A percentile compares a stretch with the other conserved stretches of the same genome.
These are phyloP conservation scores for Cyphomyrus discorhynchus DNA, from an alignment of 2,113 vertebrate genomes.

Conservation along the genomic window DNA sequence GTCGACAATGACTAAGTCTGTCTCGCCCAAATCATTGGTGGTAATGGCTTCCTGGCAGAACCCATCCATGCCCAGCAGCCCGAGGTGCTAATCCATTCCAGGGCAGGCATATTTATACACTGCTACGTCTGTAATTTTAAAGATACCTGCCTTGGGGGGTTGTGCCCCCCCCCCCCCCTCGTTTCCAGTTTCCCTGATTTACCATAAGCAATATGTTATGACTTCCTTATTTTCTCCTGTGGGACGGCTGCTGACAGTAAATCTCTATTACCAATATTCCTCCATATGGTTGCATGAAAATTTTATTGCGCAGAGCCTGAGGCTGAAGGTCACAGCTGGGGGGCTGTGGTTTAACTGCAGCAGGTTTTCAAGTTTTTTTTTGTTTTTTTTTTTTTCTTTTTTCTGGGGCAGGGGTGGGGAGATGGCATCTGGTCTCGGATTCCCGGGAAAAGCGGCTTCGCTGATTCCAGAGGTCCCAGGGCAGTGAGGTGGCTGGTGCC, in stretches of 20 bases:
- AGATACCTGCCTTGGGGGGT: slow-evolving; percentile 55
- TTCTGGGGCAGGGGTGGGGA: slow-evolving; percentile 15
- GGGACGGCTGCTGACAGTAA: slow-evolving; percentile 86
- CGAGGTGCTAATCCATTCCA: slow-evolving; percentile 12
- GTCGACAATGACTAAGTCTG: not conserved
- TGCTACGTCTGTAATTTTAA: not conserved
- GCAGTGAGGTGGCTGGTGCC: slow-evolving; percentile 44
- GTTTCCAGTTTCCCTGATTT: slow-evolving; percentile 82
- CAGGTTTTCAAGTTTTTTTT: slow-evolving; percentile 49
- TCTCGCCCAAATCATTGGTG: not conserved
- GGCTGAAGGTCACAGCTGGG: slow-evolving; percentile 88
- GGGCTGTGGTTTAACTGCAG: slow-evolving; percentile 78
- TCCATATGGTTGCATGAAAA: slow-evolving; percentile 98
- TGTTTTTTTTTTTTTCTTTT: slow-evolving; percentile 30
- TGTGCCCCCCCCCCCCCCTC: slow-evolving; percentile 68
- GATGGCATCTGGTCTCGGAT: slow-evolving; percentile 77
- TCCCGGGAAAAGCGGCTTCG: slow-evolving; percentile 74
- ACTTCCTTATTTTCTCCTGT: slow-evolving; percentile 85
- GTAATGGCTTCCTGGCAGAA: slow-evolving; percentile 7
- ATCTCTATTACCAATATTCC: slow-evolving; percentile 96
- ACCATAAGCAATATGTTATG: slow-evolving; percentile 86
- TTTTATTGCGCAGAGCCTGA: slow-evolving; percentile 88
- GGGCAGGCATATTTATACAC: slow-evolving; percentile 11
- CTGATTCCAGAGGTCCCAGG: slow-evolving; percentile 67
- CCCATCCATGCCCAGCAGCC: slow-evolving; percentile 2